Evolutionary conservation across 2,113 vertebrate species (phyloP).

Genomic region (Hemiprocne comata): DNA sequence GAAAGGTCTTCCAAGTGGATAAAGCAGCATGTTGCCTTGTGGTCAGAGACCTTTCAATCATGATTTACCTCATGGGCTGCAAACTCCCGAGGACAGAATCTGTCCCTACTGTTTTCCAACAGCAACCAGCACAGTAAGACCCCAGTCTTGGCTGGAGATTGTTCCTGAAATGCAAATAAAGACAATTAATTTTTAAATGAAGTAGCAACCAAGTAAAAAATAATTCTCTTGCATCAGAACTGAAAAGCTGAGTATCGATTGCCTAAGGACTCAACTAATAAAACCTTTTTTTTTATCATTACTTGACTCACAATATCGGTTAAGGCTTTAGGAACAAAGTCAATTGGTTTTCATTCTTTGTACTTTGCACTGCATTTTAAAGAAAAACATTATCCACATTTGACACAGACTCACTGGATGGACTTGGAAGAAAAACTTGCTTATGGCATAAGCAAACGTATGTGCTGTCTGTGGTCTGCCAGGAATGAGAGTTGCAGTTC

Average conservation of each 20-base stretch:
- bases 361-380: neutral
- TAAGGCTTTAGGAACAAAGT: neutral
- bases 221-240: neutral
- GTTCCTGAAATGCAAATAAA: neutral
- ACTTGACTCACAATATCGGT: neutral
- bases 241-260: neutral
- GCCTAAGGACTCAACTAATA: neutral
- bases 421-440: neutral
- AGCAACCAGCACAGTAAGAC: neutral
- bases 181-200: neutral
- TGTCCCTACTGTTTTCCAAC: neutral
- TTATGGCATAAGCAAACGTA: neutral
- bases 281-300: neutral
- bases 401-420: neutral
- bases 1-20: neutral
- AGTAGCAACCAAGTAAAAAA: neutral
- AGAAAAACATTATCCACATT: neutral
- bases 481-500: neutral
- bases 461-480: neutral
- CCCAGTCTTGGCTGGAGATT: neutral
- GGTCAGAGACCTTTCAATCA: neutral
- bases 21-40: neutral
- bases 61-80: neutral
- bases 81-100: neutral
- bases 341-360: neutral